Percentiles rank a stretch among this genome's conserved stretches.
Conservation (phyloP, 2,888 invertebrate genomes). For the Ectemnius cavifrons region DNA sequence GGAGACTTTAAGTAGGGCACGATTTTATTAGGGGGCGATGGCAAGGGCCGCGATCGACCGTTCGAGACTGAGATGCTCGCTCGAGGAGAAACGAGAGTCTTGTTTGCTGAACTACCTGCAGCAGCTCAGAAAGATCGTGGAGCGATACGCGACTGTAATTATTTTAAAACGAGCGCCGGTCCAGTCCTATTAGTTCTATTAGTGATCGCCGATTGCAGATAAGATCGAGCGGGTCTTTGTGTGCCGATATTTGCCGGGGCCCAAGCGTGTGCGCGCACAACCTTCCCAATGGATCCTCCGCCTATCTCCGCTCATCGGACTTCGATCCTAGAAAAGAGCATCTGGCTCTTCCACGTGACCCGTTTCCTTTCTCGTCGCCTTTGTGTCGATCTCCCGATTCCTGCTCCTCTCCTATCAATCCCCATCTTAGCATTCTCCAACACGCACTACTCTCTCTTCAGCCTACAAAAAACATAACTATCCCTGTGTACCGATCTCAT, state of each 20-base stretch:
- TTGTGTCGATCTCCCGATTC: slow-evolving; percentile 64
- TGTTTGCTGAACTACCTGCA: slow-evolving; percentile 50
- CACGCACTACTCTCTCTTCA: slow-evolving; percentile 14
- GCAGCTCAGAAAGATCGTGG: slow-evolving; percentile 46
- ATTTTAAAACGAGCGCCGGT: slow-evolving; percentile 65
- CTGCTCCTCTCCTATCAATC: slow-evolving; percentile 30
- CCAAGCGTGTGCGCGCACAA: slow-evolving; percentile 27
- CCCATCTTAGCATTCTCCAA: slow-evolving; percentile 22
- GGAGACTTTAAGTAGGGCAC: too few relatives aligned
- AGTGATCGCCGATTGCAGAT: slow-evolving; percentile 61
- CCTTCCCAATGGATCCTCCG: slow-evolving; percentile 20
- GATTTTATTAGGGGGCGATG: too few relatives aligned
- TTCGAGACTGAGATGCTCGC: neutral
- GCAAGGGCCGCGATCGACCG: too few relatives aligned
- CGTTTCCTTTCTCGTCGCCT: slow-evolving; percentile 50
- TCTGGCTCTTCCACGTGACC: slow-evolving; percentile 67
- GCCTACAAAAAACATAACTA: neutral
- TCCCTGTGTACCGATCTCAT: too few relatives aligned
- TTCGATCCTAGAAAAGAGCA: slow-evolving; percentile 69
- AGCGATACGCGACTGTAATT: slow-evolving; percentile 59
- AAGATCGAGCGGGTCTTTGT: slow-evolving; percentile 55
- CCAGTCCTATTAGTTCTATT: slow-evolving; percentile 61
- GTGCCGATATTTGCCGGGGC: slow-evolving; percentile 52
- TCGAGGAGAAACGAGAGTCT: slow-evolving; percentile 6
- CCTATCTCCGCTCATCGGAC: slow-evolving; percentile 36